Evolutionary conservation across 2,888 invertebrate genomes (phyloP).

Genomic region (Volucella zonaria): DNA sequence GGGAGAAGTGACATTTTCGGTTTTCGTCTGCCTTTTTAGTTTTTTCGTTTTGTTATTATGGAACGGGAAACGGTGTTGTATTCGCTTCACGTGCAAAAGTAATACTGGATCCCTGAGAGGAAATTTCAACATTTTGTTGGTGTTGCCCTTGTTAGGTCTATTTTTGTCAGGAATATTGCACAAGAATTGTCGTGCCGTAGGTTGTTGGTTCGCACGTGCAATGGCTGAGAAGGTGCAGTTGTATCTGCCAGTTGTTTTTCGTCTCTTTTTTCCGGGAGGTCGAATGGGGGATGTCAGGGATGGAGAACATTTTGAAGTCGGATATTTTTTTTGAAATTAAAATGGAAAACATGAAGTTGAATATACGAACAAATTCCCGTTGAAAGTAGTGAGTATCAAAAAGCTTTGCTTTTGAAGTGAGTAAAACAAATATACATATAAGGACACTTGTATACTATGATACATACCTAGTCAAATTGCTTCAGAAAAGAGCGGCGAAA

Average conservation of each 20-base stretch:
- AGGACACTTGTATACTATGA: too few species aligned
- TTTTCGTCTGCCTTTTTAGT: neutral
- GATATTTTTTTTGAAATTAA: too few species aligned
- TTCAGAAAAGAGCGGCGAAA: too few species aligned
- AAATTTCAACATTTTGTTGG: conserved; percentile 28
- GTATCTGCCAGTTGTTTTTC: conserved; percentile 1
- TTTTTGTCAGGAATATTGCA: conserved; percentile 43
- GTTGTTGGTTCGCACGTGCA: conserved; percentile 22
- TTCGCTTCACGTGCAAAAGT: conserved; percentile 40
- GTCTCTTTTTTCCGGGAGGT: neutral
- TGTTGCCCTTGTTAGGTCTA: conserved; percentile 10
- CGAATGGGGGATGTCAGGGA: conserved; percentile 13
- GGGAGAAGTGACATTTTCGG: conserved; percentile 40
- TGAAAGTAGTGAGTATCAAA: too few species aligned
- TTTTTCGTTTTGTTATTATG: neutral
- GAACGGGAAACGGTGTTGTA: conserved; percentile 35
- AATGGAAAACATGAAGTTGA: too few species aligned
- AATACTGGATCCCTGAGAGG: conserved; percentile 27
- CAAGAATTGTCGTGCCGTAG: conserved; percentile 47
- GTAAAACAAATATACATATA: too few species aligned
- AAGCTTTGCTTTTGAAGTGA: too few species aligned
- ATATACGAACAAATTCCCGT: too few species aligned
- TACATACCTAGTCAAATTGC: too few species aligned
- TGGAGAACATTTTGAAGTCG: conserved; percentile 20
- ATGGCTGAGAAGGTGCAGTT: conserved; percentile 20